Base-by-base conservation (phyloP, 2,888 invertebrate species). In the Rhabditoides inermis region DNA sequence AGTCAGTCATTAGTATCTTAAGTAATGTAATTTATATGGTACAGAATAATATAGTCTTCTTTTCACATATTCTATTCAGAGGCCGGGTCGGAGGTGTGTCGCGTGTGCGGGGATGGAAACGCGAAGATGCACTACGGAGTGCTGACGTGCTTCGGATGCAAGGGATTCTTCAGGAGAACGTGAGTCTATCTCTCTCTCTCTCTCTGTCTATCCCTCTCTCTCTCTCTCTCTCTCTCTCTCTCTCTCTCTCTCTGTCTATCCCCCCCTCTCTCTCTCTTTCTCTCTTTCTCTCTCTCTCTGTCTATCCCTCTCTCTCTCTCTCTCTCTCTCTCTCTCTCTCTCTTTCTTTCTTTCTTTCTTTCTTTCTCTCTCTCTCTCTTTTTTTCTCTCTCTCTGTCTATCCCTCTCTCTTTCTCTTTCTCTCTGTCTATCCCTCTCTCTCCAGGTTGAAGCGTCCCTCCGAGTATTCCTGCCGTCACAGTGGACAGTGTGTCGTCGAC, bases 101-200 rank as follows among this genome's bases (percentile, higher is more conserved):
- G 70, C 35, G 74, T 74, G 12, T 75, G 74, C 45, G 74, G 74
- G 0, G 74, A 74, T 51, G 68, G 68, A 2, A 70, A 72, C 18
- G 74, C 74, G 2, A 68, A 73, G 48, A 72, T 68, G 53, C 74
- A 74, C 53, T 74, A 74, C 56, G 73, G 73, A 35, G 72, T 75
- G 3, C 69, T 71, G 22, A 75, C 74, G 2, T 15, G 18, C 41
- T 60, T 62, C 50, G 60, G 62, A 35, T 61, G 61, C 47, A 61
- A 60, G 44, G 68, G 72, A 20, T 72, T 72, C 60, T 73, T 71
- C 54, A 46, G 70, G 41, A 45, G 68, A 46, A 67, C 67, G 41
- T 61, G 47, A 49, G 56, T 49, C 18, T 20, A 49, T 15, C 26
- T n/a, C n/a, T n/a, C n/a, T n/a, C 23, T 42, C 42, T 42, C 23